Conservation (phyloP, 1,140 invertebrate genomes). For the Drosophila nigromelanica region DNA sequence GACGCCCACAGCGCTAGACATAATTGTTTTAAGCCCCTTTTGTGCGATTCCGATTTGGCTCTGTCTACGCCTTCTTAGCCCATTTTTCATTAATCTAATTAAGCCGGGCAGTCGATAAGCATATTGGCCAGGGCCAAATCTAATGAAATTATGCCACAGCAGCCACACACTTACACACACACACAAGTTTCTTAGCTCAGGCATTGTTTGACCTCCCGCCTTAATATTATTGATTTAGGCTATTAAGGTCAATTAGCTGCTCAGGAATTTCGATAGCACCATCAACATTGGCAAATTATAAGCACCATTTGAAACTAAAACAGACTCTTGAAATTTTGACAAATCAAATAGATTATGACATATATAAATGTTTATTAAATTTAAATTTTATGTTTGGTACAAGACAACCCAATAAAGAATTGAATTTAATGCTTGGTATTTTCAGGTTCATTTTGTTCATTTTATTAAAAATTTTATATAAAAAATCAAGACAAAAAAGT, state of each 20-base stretch:
- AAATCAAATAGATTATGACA: neutral
- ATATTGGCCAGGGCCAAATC: constrained; percentile 49
- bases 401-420: no score
- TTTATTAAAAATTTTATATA: no score
- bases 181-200: neutral
- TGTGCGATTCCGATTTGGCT: neutral
- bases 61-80: constrained; percentile 34
- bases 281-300: constrained; percentile 38
- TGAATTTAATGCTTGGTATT: no score
- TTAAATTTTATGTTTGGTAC: no score
- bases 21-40: constrained; percentile 45
- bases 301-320: constrained; percentile 8
- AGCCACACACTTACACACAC: constrained; percentile 15
- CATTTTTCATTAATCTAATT: constrained; percentile 73
- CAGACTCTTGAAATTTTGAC: neutral
- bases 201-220: neutral
- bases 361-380: neutral
- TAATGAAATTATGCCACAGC: constrained; percentile 67
- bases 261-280: constrained; percentile 47
- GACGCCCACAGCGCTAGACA: neutral
- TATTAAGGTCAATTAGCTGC: constrained; percentile 69
- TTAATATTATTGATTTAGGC: constrained; percentile 65
- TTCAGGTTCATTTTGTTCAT: no score
- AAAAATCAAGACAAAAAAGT: no score
- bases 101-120: constrained; percentile 42